Conservation (phyloP, 2,797 vertebrate species). For the Tauraco hartlaubi region DNA sequence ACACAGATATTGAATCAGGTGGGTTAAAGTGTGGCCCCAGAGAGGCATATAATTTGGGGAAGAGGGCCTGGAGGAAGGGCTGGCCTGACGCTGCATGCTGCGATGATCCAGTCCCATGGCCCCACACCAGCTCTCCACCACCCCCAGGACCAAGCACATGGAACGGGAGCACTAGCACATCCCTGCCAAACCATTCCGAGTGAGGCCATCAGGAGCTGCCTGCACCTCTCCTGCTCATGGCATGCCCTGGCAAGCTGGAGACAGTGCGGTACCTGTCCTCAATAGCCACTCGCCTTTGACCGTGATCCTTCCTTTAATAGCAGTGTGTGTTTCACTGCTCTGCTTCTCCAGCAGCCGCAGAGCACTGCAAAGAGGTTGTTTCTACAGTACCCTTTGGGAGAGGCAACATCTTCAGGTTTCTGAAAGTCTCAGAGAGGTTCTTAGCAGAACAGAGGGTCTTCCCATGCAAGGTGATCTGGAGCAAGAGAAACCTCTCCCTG, state of each 20-base stretch:
- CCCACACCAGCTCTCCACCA: accelerated
- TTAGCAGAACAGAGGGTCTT: neutral
- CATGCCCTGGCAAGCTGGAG: neutral
- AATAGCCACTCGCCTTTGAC: neutral
- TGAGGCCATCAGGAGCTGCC: neutral
- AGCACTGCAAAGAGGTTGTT: neutral
- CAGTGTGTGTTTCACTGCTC: neutral
- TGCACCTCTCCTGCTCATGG: neutral
- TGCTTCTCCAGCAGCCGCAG: neutral
- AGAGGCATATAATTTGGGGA: neutral
- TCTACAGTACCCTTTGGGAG: neutral
- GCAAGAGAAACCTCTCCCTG: neutral
- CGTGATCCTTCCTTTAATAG: neutral
- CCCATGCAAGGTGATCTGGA: neutral
- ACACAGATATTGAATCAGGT: accelerated
- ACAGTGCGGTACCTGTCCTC: neutral
- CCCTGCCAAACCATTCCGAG: neutral
- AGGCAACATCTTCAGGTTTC: neutral
- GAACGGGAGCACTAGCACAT: neutral
- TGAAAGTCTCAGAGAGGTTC: neutral
- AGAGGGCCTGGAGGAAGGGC: neutral
- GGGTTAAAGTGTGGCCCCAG: neutral
- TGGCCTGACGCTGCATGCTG: neutral
- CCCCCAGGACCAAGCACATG: accelerated
- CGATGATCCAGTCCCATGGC: accelerated